Conservation (phyloP, 1,140 invertebrate genomes). For the Procambarus virginalis region DNA sequence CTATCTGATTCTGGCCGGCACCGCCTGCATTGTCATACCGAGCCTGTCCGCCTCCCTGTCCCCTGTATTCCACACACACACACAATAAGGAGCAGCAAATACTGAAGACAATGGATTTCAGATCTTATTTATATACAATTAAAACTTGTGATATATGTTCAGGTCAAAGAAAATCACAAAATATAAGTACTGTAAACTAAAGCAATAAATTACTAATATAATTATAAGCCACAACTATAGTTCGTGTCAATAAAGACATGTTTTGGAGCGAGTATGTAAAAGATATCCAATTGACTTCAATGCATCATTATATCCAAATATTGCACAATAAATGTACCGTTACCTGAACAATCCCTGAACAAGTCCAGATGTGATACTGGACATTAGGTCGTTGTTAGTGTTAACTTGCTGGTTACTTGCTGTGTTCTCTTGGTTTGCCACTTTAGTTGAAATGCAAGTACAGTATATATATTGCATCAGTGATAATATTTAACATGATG, state of each 20-base stretch:
- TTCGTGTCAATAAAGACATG: no score
- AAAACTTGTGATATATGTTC: no score
- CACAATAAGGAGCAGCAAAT: no score
- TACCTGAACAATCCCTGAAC: conserved; percentile 32
- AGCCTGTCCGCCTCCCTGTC: neutral
- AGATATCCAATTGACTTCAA: neutral
- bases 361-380: conserved; percentile 24
- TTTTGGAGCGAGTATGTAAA: no score
- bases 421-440: conserved; percentile 18
- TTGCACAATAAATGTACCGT: neutral
- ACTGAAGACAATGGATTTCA: neutral
- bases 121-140: no score
- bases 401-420: conserved; percentile 6
- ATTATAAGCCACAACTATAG: no score
- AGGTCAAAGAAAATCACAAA: no score
- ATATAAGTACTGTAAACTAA: neutral
- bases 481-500: no score
- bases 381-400: conserved; percentile 17
- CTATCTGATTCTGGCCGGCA: neutral
- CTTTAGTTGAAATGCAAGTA: neutral
- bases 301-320: neutral
- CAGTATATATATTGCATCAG: no score
- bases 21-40: neutral
- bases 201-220: neutral
- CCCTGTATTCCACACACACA: neutral